Conservation (phyloP, 2,113 vertebrate species). For the Ranitomeya imitator region DNA sequence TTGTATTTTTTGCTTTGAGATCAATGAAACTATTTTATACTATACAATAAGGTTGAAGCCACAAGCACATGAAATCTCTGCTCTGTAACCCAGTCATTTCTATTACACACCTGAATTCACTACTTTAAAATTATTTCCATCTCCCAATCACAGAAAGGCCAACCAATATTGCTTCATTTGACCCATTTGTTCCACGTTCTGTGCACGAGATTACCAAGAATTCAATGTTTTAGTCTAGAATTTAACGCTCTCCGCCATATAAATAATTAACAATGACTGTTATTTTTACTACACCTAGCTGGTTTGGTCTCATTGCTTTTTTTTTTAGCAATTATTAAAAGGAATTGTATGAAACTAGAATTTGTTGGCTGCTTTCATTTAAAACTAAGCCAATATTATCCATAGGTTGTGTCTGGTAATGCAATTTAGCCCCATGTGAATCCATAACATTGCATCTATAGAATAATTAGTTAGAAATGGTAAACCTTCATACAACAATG, state of each 20-base stretch:
- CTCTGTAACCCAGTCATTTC: neutral
- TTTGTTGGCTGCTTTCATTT: too few relatives aligned
- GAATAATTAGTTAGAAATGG: too few relatives aligned
- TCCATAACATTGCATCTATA: too few relatives aligned
- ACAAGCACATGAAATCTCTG: neutral
- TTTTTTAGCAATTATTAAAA: neutral
- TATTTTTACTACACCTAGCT: neutral
- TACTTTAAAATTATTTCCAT: neutral
- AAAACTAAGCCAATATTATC: neutral
- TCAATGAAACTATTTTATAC: neutral
- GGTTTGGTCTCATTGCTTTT: neutral
- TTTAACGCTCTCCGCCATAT: neutral
- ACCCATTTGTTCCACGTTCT: neutral
- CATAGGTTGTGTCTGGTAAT: neutral
- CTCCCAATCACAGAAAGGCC: neutral
- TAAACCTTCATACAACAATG: too few relatives aligned
- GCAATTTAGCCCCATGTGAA: neutral
- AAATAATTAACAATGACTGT: neutral
- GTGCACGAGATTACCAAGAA: neutral
- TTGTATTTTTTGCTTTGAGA: neutral
- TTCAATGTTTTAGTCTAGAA: neutral
- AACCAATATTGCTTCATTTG: neutral
- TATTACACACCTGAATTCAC: constrained; percentile 20
- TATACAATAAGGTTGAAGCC: neutral
- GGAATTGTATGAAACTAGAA: too few relatives aligned